Conservation (phyloP, 2,113 vertebrate genomes). For the Hippolais icterina region DNA sequence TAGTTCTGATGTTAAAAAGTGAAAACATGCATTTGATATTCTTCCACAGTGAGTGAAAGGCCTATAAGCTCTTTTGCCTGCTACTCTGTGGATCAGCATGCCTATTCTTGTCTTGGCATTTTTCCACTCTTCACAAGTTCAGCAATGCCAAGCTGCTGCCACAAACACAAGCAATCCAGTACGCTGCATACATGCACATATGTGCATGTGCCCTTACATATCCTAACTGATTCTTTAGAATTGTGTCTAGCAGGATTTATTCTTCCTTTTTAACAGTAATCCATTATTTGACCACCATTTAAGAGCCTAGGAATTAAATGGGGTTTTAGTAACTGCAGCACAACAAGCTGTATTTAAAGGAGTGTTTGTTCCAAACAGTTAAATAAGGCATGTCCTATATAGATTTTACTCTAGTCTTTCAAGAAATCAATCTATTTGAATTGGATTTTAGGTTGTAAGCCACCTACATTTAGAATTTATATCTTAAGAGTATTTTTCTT, state of each 20-base stretch:
- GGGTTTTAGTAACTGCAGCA: not conserved
- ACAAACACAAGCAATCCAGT: not conserved
- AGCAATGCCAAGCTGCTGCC: not conserved
- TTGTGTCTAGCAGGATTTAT: not conserved
- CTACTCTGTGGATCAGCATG: not conserved
- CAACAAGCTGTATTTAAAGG: not conserved
- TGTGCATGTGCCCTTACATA: fast-evolving
- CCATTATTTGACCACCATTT: not conserved
- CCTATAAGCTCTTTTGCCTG: not conserved
- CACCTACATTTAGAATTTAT: not conserved
- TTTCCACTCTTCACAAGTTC: not conserved
- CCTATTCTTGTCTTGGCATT: not conserved
- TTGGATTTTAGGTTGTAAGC: not conserved
- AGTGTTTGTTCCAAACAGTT: not conserved
- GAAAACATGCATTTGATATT: not conserved
- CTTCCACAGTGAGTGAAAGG: not conserved
- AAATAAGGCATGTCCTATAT: not conserved
- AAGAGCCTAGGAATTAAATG: not conserved
- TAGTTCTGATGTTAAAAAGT: not conserved
- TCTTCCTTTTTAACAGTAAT: not conserved
- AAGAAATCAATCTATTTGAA: not conserved
- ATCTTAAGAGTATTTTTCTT: not conserved
- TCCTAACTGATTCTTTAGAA: not conserved
- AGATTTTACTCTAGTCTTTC: not conserved
- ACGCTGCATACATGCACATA: fast-evolving